phyloP scores from a whole-genome alignment of 1,140 invertebrate genomes.

The Monomorium pharaonis region DNA sequence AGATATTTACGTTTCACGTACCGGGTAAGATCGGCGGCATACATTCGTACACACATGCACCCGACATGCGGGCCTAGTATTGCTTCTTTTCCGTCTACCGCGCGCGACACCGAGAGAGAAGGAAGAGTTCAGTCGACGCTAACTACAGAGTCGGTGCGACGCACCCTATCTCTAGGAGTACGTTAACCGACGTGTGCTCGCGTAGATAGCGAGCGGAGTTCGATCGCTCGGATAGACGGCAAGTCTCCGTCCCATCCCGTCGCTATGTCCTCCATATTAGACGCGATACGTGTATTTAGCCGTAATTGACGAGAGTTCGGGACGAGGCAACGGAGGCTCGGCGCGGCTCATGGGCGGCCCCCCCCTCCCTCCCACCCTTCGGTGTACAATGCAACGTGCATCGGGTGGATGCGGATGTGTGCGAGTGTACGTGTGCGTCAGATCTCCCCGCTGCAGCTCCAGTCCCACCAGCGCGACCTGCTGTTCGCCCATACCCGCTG shows the following conservation, averaged over 20 bases:
- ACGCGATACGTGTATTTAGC: slow-evolving; percentile 79
- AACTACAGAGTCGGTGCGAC: neutral
- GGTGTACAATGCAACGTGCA: neutral
- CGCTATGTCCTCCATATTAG: slow-evolving; percentile 76
- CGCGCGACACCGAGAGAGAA: neutral
- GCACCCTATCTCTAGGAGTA: slow-evolving; percentile 29
- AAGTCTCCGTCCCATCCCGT: slow-evolving; percentile 69
- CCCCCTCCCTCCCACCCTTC: neutral
- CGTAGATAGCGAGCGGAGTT: neutral
- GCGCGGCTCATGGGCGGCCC: slow-evolving; percentile 52
- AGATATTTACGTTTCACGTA: neutral
- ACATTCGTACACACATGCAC: neutral
- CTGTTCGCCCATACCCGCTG: slow-evolving; percentile 39
- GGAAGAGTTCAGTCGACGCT: neutral
- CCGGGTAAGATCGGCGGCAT: neutral
- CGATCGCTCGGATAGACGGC: slow-evolving; percentile 2
- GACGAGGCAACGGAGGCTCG: slow-evolving; percentile 72
- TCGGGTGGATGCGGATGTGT: slow-evolving; percentile 22
- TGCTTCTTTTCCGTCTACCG: neutral
- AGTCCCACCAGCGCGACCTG: neutral
- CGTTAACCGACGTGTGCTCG: neutral
- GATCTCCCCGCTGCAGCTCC: slow-evolving; percentile 10
- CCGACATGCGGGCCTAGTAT: neutral
- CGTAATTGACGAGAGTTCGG: slow-evolving; percentile 79
- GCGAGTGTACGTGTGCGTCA: slow-evolving; percentile 35